Evolutionary conservation across 1,140 invertebrate species (phyloP).

Genomic region (Cheumatopsyche charites): DNA sequence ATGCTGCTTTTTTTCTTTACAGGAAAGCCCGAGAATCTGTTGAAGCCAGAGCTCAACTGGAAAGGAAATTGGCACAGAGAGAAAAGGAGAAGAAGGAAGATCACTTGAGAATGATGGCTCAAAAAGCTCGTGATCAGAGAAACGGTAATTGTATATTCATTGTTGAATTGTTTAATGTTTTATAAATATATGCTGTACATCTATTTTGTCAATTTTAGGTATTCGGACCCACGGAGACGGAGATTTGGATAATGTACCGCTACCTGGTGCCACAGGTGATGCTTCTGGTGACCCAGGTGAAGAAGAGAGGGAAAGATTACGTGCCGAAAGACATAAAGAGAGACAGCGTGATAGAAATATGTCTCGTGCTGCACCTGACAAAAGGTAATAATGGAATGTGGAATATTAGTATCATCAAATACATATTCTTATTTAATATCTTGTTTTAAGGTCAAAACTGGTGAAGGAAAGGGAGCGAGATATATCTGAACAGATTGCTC

Average conservation of each 20-base stretch:
- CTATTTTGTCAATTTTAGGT: constrained; percentile 32
- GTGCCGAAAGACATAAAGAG: constrained; percentile 90
- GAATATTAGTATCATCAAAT: background rate
- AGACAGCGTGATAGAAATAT: constrained; percentile 92
- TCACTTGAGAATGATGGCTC: constrained; percentile 88
- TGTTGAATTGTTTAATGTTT: background rate
- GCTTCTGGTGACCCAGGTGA: constrained; percentile 68
- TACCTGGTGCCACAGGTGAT: constrained; percentile 51
- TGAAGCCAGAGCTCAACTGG: constrained; percentile 93
- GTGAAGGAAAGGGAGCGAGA: constrained; percentile 94
- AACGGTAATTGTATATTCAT: constrained; percentile 65
- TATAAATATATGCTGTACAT: background rate
- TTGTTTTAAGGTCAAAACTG: constrained; percentile 72
- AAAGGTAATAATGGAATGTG: constrained; percentile 62
- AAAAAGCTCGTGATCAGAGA: constrained; percentile 93
- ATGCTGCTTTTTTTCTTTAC: constrained; percentile 12
- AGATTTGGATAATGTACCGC: constrained; percentile 42
- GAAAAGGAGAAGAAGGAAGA: constrained; percentile 99
- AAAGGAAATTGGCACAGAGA: constrained; percentile 95
- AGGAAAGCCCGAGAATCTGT: constrained; percentile 96
- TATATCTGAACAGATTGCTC: constrained; percentile 97
- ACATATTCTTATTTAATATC: background rate
- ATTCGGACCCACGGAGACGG: constrained; percentile 44
- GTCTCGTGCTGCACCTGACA: constrained; percentile 91
- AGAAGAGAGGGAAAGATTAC: constrained; percentile 86